These are phyloP conservation scores for Vidua chalybeata DNA, from an alignment of 2,113 vertebrate species.

Conservation along the genomic window DNA sequence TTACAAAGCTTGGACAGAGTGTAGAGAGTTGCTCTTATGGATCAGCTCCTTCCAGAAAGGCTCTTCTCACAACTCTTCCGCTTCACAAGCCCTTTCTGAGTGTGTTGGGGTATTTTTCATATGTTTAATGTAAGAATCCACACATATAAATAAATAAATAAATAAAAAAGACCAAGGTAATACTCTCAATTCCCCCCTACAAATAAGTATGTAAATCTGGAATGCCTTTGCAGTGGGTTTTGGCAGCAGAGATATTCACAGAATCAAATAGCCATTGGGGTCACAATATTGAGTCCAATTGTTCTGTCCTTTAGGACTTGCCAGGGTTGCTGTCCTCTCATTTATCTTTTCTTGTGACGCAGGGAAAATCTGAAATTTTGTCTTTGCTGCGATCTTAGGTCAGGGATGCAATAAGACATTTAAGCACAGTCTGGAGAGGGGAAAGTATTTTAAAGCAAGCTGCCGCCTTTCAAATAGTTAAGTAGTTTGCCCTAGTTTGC, in stretches of 20 bases:
- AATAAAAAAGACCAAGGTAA: not conserved
- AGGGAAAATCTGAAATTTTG: not conserved
- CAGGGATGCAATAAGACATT: not conserved
- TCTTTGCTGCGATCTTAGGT: rapidly evolving
- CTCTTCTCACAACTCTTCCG: not conserved
- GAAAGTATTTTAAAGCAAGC: not conserved
- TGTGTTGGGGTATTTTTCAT: not conserved
- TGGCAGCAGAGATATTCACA: not conserved
- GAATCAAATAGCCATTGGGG: not conserved
- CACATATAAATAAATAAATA: not conserved
- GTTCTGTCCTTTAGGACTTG: not conserved
- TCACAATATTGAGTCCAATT: not conserved
- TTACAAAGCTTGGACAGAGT: conserved; percentile 15
- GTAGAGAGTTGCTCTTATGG: not conserved
- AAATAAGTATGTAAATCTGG: not conserved
- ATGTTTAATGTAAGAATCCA: not conserved
- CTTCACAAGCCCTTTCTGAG: not conserved
- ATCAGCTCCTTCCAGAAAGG: not conserved
- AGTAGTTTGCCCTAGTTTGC: not conserved
- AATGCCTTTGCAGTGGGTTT: not conserved
- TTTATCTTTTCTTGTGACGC: not conserved
- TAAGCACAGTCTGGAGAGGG: not conserved
- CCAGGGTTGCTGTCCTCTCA: not conserved
- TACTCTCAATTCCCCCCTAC: not conserved
- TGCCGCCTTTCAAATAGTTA: not conserved